Evolutionary conservation across 2,888 invertebrate genomes (phyloP), one percentile per base, ranked within the genome.

Genomic region (Cantharis rustica): DNA sequence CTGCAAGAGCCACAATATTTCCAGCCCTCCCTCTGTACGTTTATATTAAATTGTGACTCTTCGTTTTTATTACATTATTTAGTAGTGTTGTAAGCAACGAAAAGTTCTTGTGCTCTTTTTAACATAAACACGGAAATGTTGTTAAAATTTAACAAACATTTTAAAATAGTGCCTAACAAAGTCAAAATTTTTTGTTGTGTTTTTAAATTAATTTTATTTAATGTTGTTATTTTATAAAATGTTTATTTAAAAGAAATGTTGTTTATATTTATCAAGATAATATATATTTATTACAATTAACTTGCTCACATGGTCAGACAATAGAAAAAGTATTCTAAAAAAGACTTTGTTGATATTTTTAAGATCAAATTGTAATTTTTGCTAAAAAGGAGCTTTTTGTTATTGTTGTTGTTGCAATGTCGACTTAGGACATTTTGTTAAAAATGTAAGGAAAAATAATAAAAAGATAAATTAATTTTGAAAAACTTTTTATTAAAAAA

Each of bases 371-470:
- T 47, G 47, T 47, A 47, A 47, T n/a, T 47, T 47, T 47, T 47
- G 47, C 47, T 47, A 47, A 47, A 47, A n/a, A 5, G n/a, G n/a
- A 47, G 47, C 47, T 47, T 47, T 5, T 47, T 47, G n/a, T 47
- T 47, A n/a, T 47, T 47, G 47, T 47, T 47, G 47, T 47, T n/a
- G 47, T 47, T 47, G 47, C 47, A 47, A n/a, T 47, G 13, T 47
- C 47, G 47, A 47, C 47, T 47, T 47, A 47, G 47, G 7, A 47
- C 74, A 69, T 74, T 20, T 66, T 74, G 74, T 74, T 74, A 66
- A 66, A 74, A 66, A 74, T 74, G 74, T 74, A 74, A 66, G 64
- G 16, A 74, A 17, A 69, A 23, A 23, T 17, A 74, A 74, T 74
- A 74, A 74, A 73, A 69, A 20, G 26, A 69, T 64, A 62, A 61